Evolutionary conservation across 2,113 vertebrate species (phyloP).

Genomic region (Odontesthes bonariensis): DNA sequence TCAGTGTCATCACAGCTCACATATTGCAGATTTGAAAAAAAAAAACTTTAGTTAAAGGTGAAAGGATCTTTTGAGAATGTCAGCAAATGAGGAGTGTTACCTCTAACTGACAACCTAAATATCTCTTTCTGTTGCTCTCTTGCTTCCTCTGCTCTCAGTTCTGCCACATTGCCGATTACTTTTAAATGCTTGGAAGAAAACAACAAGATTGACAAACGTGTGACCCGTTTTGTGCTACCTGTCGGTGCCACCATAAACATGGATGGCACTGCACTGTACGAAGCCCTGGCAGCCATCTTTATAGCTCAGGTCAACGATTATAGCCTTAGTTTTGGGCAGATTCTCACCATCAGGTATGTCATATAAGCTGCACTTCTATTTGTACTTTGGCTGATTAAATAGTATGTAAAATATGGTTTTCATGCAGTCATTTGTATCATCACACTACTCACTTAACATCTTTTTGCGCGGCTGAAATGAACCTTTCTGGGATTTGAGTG

Average conservation of each 20-base stretch:
- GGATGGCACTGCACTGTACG: constrained; percentile 96
- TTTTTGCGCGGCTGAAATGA: too few relatives aligned
- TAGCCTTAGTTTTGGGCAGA: constrained; percentile 94
- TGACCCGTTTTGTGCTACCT: constrained; percentile 95
- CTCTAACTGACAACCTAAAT: too few relatives aligned
- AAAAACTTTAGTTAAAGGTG: too few relatives aligned
- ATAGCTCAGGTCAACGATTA: constrained; percentile 96
- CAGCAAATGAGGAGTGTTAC: too few relatives aligned
- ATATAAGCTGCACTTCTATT: too few relatives aligned
- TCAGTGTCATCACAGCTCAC: too few relatives aligned
- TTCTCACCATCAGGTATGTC: constrained; percentile 95
- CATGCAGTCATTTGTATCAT: too few relatives aligned
- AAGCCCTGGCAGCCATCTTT: constrained; percentile 96
- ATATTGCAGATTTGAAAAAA: too few relatives aligned
- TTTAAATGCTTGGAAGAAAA: constrained; percentile 97
- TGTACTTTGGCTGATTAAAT: not conserved
- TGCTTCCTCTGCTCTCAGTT: constrained; percentile 76
- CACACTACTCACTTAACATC: too few relatives aligned
- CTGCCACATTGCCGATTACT: constrained; percentile 94
- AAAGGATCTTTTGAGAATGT: too few relatives aligned
- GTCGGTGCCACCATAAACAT: constrained; percentile 97
- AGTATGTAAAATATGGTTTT: too few relatives aligned
- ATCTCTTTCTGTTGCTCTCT: not conserved
- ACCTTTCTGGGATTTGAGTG: too few relatives aligned
- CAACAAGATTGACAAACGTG: constrained; percentile 92